Conservation (phyloP, 1,140 invertebrate genomes). For the Leptonema lineaticorne region DNA sequence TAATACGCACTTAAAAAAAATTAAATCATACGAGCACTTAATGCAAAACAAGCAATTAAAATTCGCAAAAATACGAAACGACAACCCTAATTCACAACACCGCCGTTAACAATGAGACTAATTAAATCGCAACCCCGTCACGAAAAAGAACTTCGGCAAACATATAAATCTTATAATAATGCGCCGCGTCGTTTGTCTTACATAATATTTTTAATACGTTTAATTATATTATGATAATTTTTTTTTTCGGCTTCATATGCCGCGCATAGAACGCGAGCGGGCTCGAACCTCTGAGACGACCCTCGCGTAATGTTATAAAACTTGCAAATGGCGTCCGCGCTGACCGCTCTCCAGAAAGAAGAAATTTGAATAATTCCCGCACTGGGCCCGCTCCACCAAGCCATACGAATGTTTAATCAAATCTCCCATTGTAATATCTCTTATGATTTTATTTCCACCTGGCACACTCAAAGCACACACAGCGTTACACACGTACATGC, state of each 20-base stretch:
- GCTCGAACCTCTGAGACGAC: conserved; percentile 9
- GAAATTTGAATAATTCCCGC: conserved; percentile 41
- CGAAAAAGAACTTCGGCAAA: too few species aligned
- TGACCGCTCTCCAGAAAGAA: conserved; percentile 37
- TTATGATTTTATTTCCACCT: conserved; percentile 33
- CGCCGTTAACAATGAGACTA: too few species aligned
- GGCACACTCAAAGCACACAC: conserved; percentile 17
- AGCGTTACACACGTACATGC: neutral
- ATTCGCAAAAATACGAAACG: too few species aligned
- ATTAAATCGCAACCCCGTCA: too few species aligned
- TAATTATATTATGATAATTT: too few species aligned
- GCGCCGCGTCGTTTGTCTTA: neutral
- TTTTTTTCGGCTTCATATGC: too few species aligned
- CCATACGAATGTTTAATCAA: conserved; percentile 41
- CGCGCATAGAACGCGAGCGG: too few species aligned
- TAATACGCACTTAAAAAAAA: too few species aligned
- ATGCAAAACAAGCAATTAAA: too few species aligned
- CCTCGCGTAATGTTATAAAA: conserved; percentile 29
- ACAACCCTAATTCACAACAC: too few species aligned
- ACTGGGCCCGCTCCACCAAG: conserved; percentile 18
- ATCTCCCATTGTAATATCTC: conserved; percentile 41
- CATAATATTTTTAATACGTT: neutral
- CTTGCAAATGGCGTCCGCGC: conserved; percentile 30
- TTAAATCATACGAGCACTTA: too few species aligned
- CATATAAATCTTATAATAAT: neutral